Percentiles rank a stretch among this genome's conserved stretches.
Conservation (phyloP, 2,888 invertebrate species). For the Ariolimax columbianus region DNA sequence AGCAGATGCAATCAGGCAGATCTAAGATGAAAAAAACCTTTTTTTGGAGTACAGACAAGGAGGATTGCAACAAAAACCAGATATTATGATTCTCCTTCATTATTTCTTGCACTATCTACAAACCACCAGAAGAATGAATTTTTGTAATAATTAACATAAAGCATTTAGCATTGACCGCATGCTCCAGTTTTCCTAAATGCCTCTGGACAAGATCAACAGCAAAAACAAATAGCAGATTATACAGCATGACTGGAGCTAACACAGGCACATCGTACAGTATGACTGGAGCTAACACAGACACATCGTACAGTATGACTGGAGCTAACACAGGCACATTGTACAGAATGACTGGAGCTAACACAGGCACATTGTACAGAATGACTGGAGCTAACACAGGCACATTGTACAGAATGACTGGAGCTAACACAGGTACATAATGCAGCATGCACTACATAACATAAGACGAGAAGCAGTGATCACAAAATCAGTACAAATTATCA, state of each 20-base stretch:
- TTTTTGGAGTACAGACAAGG: background rate
- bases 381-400: too few relatives aligned
- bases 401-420: too few relatives aligned
- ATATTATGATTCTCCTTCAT: background rate
- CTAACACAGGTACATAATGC: too few relatives aligned
- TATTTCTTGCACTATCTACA: background rate
- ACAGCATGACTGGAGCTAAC: background rate
- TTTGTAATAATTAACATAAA: background rate
- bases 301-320: too few relatives aligned
- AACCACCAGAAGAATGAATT: background rate
- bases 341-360: too few relatives aligned
- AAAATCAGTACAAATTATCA: too few relatives aligned
- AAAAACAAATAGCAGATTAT: background rate
- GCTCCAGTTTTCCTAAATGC: background rate
- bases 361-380: too few relatives aligned
- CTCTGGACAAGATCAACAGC: background rate
- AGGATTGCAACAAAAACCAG: background rate
- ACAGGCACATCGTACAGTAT: background rate
- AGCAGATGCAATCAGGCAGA: background rate
- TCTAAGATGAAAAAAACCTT: background rate
- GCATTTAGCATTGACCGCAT: background rate
- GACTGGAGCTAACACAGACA: too few relatives aligned
- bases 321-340: too few relatives aligned
- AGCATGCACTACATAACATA: too few relatives aligned
- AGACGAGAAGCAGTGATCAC: too few relatives aligned